Percentiles rank a stretch among this genome's conserved stretches.
These are phyloP conservation scores for Echinometra lucunter DNA, from an alignment of 53 echinoderm and acorn worm species.

Conservation along the genomic window DNA sequence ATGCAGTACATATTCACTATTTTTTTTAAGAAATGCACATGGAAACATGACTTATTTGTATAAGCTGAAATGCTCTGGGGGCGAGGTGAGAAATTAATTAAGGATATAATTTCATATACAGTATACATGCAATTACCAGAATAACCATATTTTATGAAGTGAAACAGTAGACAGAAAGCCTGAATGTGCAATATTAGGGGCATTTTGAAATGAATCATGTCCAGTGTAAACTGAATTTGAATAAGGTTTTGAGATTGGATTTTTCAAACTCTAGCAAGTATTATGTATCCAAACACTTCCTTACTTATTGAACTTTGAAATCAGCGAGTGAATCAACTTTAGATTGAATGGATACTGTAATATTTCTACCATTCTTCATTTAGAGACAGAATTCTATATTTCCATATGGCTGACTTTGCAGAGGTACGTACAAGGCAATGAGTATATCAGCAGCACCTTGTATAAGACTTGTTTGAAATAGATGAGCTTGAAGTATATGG, in stretches of 20 bases:
- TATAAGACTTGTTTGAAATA: background rate
- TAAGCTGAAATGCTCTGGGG: too few relatives aligned
- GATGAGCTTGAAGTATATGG: background rate
- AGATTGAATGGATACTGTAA: background rate
- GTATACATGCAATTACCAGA: too few relatives aligned
- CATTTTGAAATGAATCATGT: background rate
- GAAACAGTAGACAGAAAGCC: too few relatives aligned
- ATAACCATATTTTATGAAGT: too few relatives aligned
- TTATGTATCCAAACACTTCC: background rate
- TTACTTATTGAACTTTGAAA: background rate
- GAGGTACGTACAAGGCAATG: too few relatives aligned
- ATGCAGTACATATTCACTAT: too few relatives aligned
- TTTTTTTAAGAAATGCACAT: too few relatives aligned
- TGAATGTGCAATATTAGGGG: background rate
- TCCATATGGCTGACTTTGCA: too few relatives aligned
- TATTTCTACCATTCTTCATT: background rate
- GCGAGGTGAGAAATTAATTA: too few relatives aligned
- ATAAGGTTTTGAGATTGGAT: background rate
- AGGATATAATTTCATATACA: too few relatives aligned
- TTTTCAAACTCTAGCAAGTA: background rate
- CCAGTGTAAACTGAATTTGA: background rate
- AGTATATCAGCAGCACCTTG: background rate
- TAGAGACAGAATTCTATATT: background rate
- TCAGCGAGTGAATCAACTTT: background rate
- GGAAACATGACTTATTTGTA: too few relatives aligned